Conservation (phyloP, 2,113 vertebrate species). For the Engystomops pustulosus region DNA sequence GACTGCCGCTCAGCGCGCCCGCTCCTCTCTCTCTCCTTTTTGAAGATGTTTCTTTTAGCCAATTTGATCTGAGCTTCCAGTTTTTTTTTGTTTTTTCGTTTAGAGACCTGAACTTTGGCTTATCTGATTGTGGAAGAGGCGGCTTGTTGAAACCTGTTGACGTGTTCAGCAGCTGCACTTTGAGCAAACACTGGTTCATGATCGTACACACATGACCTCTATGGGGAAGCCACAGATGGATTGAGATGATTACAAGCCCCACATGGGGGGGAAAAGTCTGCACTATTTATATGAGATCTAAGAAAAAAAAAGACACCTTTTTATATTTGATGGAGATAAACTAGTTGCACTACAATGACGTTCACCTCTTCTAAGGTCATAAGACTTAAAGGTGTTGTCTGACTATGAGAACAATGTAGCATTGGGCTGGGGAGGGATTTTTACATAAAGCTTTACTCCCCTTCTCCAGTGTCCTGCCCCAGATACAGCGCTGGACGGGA, state of each 20-base stretch:
- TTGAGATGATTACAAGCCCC: no score
- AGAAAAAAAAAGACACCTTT: not conserved
- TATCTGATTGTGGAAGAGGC: not conserved
- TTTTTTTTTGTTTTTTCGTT: not conserved
- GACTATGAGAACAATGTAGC: no score
- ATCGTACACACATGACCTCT: not conserved
- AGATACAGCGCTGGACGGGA: no score
- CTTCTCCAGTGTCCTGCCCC: no score
- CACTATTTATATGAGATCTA: not conserved
- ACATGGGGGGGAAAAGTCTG: not conserved
- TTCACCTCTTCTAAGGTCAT: not conserved
- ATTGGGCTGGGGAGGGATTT: no score
- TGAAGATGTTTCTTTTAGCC: not conserved
- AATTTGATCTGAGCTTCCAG: not conserved
- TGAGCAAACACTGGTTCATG: not conserved
- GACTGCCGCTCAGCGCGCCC: slow-evolving; percentile 17
- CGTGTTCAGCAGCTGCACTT: not conserved
- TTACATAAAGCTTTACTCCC: no score
- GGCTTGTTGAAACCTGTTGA: not conserved
- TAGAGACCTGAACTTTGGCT: not conserved
- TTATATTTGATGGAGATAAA: not conserved
- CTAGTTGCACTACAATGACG: slow-evolving; percentile 17
- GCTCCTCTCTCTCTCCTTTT: not conserved
- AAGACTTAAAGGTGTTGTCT: no score
- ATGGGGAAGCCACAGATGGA: not conserved